phyloP scores from a whole-genome alignment of 2,113 vertebrate species.

The Ciconia stormi region DNA sequence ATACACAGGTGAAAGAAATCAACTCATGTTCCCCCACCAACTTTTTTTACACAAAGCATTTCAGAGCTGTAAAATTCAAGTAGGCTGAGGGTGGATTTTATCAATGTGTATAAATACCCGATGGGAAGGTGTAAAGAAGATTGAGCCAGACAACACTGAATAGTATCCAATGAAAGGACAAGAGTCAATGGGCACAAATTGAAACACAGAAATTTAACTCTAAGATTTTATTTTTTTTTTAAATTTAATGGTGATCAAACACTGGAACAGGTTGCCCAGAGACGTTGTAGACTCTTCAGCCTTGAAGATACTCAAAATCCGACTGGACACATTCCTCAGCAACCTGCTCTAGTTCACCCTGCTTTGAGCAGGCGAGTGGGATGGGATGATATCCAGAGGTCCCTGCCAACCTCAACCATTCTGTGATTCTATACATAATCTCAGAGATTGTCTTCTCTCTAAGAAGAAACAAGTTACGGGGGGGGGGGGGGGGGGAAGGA shows the following conservation, averaged over 20 bases:
- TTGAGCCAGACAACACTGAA: not conserved
- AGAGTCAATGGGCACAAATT: not conserved
- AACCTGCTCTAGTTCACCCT: not conserved
- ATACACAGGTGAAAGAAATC: not conserved
- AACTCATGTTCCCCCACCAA: not conserved
- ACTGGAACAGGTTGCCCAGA: not conserved
- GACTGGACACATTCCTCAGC: not conserved
- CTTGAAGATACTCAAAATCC: not conserved
- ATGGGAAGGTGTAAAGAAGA: not conserved
- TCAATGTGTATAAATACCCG: not conserved
- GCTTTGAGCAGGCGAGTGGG: not conserved
- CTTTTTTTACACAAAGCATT: not conserved
- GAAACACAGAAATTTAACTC: not conserved
- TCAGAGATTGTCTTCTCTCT: too few relatives aligned
- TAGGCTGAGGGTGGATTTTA: not conserved
- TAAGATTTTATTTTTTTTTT: not conserved
- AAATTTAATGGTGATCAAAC: not conserved
- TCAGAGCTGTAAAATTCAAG: not conserved
- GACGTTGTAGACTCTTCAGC: not conserved
- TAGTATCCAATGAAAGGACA: not conserved
- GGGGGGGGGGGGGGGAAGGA: too few relatives aligned
- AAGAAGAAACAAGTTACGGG: not conserved
- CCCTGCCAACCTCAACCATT: not conserved
- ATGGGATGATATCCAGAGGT: not conserved
- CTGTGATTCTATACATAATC: not conserved